These are phyloP conservation scores for Ectemnius lituratus DNA, from an alignment of 2,888 invertebrate species.

Conservation along the genomic window DNA sequence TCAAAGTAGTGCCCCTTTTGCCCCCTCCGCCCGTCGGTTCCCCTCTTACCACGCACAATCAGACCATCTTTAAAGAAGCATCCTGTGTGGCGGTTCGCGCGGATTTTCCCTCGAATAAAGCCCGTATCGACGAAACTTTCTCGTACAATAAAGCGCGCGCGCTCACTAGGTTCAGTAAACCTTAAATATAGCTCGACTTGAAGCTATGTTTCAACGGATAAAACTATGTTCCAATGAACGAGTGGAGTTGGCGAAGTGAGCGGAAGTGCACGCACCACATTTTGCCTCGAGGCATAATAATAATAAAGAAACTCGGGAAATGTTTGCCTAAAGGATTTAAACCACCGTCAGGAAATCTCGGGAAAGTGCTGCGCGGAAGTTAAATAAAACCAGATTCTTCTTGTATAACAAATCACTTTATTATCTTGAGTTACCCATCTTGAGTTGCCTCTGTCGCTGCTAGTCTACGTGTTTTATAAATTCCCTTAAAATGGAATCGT, in stretches of 20 bases:
- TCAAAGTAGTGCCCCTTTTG: neutral
- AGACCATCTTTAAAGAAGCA: slow-evolving; percentile 7
- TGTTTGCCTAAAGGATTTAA: slow-evolving; percentile 9
- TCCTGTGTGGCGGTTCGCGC: neutral
- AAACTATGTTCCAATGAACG: slow-evolving; percentile 16
- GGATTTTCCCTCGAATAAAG: slow-evolving; percentile 1
- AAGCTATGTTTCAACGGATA: slow-evolving; percentile 15
- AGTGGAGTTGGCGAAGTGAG: neutral
- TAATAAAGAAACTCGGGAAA: slow-evolving; percentile 11
- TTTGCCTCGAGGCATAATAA: neutral
- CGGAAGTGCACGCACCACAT: slow-evolving; percentile 10
- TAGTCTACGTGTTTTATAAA: no score
- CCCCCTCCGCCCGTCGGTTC: no score
- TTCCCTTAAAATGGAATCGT: neutral
- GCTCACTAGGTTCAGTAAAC: slow-evolving; percentile 17
- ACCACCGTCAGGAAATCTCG: no score
- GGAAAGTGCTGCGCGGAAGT: no score
- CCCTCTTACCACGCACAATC: neutral
- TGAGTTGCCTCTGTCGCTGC: no score
- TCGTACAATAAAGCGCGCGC: neutral
- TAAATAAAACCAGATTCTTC: no score
- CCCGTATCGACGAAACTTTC: neutral
- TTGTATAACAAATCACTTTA: no score
- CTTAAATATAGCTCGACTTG: slow-evolving; percentile 23
- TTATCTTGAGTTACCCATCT: no score